phyloP scores from a whole-genome alignment of 2,797 vertebrate genomes.

The Eospalax fontanierii region DNA sequence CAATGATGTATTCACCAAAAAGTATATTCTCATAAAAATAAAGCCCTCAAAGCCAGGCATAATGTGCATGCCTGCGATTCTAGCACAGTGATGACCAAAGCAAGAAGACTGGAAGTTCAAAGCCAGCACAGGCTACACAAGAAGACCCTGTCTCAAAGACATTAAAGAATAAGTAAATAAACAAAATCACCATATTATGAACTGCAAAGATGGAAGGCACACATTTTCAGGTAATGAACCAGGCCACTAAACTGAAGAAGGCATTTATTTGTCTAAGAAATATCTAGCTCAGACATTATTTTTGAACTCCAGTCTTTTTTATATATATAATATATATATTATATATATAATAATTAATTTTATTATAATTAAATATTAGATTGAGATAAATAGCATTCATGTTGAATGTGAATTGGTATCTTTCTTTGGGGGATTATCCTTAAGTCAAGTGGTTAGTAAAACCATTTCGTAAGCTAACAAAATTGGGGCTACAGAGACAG shows the following conservation, averaged over 20 bases:
- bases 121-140: background rate
- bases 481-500: background rate
- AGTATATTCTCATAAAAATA: slow-evolving; percentile 21
- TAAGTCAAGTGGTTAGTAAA: slow-evolving; percentile 33
- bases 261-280: slow-evolving; percentile 22
- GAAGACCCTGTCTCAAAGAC: background rate
- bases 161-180: background rate
- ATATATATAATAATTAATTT: too few relatives aligned
- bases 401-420: slow-evolving; percentile 23
- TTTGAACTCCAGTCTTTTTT: slow-evolving; percentile 40
- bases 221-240: slow-evolving; percentile 18
- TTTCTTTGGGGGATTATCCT: slow-evolving; percentile 20
- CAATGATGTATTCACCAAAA: background rate
- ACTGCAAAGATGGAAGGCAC: background rate
- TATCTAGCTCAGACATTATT: background rate
- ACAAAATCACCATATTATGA: slow-evolving; percentile 24
- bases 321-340: too few relatives aligned
- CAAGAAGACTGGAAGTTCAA: background rate
- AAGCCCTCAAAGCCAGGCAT: background rate
- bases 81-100: background rate
- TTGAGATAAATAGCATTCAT: slow-evolving; percentile 39
- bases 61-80: background rate
- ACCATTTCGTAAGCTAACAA: slow-evolving; percentile 52
- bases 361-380: slow-evolving; percentile 63
- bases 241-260: background rate